Evolutionary conservation across 53 echinoderm and acorn worm genomes (phyloP), one percentile per base, ranked within the genome.

Genomic region (Henricia sp.): DNA sequence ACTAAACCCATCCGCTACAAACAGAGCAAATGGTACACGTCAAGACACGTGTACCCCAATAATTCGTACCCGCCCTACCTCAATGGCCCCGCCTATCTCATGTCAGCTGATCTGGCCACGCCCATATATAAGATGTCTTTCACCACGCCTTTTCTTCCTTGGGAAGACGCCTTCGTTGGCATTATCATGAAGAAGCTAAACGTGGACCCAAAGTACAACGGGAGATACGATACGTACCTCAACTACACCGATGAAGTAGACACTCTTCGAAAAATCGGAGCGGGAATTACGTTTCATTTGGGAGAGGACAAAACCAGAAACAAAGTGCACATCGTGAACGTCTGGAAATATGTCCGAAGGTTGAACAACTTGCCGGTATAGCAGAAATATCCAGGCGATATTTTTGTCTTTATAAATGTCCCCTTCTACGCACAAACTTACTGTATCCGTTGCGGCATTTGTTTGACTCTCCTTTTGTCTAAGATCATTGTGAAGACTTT

Each of bases 91-190:
- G 93, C 90, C 3, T 93, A 93, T 55, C 39, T 93, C 14, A 59
- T 93, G 62, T 90, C 93, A 0, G 20, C 41, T 1, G 93, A 93
- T 66, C 41, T 93, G 13, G 90, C 83, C 20, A 65, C 69, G 19
- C 65, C 41, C 11, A 40, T 82, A 35, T 90, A 90, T 53, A 56
- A 55, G 24, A 57, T 20, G 70, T 83, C 93, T 0, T 75, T 87
- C 52, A 63, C 72, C 30, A 83, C 86, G 17, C 83, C 74, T 11
- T 78, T 93, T 12, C 86, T 93, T 11, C 90, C 90, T 16, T 93
- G 93, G 93, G 93, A 93, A 39, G 93, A 93, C n/a, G 93, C 90
- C 55, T 93, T 76, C 65, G 52, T 93, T 0, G 93, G 93, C 3
- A 93, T 89, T 3, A 83, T 86, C 30, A 55, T 93, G 69, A 21